Conservation (phyloP, 2,888 invertebrate species). For the Agrilus mali region DNA sequence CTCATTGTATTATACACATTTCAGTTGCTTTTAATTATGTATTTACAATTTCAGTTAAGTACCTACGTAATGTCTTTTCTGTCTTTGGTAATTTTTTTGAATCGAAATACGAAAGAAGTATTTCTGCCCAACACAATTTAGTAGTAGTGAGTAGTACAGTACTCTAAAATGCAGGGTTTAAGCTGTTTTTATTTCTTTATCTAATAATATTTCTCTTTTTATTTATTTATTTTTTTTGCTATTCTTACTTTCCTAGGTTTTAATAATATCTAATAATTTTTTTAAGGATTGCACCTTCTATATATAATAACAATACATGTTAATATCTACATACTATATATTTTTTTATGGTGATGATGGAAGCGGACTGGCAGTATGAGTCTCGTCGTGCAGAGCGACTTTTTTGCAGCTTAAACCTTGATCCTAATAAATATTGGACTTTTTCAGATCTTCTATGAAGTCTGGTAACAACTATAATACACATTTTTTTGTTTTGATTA, state of each 20-base stretch:
- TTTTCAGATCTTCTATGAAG: constrained; percentile 13
- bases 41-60: no score
- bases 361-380: constrained; percentile 2
- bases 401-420: constrained; percentile 32
- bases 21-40: no score
- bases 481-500: no score
- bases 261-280: not conserved
- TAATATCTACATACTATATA: not conserved
- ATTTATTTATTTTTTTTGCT: not conserved
- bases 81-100: no score
- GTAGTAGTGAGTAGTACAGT: constrained; percentile 23
- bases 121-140: not conserved
- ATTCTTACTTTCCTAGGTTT: constrained; percentile 1
- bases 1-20: no score
- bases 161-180: constrained; percentile 30
- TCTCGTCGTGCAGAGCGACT: not conserved
- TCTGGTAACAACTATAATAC: not conserved
- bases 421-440: constrained; percentile 36
- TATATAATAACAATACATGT: no score
- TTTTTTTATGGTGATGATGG: constrained; percentile 2
- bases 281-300: not conserved
- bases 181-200: constrained; percentile 20
- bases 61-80: no score
- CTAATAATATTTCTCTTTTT: constrained; percentile 1
- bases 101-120: no score